Percentiles rank a stretch among this genome's conserved stretches.
These are phyloP conservation scores for Machimus atricapillus DNA, from an alignment of 2,888 invertebrate species.

Conservation along the genomic window DNA sequence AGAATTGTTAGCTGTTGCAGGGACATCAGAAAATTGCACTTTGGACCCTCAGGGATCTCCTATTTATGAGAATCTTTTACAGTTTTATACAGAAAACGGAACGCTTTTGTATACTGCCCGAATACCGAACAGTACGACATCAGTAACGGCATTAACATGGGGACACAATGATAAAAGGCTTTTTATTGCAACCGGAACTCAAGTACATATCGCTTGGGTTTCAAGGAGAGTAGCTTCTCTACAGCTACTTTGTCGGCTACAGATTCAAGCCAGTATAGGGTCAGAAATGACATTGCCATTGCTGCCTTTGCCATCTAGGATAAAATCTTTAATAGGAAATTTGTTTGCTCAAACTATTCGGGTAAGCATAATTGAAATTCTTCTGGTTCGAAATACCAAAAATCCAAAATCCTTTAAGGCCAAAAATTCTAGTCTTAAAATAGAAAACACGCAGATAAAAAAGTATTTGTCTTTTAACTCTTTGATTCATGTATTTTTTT, in stretches of 20 bases:
- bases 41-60: conserved; percentile 59
- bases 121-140: conserved; percentile 77
- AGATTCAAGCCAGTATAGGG: conserved; percentile 77
- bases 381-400: too few relatives aligned
- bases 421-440: neutral
- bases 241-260: conserved; percentile 85
- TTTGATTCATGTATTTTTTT: too few relatives aligned
- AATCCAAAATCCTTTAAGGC: neutral
- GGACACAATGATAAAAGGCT: conserved; percentile 96
- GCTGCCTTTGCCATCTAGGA: conserved; percentile 86
- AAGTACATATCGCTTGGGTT: conserved; percentile 93
- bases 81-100: conserved; percentile 90
- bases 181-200: conserved; percentile 91
- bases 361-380: conserved; percentile 65
- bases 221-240: conserved; percentile 88
- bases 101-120: conserved; percentile 79
- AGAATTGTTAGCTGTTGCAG: conserved; percentile 90
- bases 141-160: conserved; percentile 95
- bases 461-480: too few relatives aligned
- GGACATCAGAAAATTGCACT: conserved; percentile 65
- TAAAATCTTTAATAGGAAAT: conserved; percentile 83
- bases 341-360: conserved; percentile 93
- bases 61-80: conserved; percentile 81
- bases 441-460: too few relatives aligned
- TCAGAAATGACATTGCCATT: conserved; percentile 77